Evolutionary conservation across 30 jellyfish, hydroid and myxozoan genomes (phyloP).

Genomic region (Hydra vulgaris): DNA sequence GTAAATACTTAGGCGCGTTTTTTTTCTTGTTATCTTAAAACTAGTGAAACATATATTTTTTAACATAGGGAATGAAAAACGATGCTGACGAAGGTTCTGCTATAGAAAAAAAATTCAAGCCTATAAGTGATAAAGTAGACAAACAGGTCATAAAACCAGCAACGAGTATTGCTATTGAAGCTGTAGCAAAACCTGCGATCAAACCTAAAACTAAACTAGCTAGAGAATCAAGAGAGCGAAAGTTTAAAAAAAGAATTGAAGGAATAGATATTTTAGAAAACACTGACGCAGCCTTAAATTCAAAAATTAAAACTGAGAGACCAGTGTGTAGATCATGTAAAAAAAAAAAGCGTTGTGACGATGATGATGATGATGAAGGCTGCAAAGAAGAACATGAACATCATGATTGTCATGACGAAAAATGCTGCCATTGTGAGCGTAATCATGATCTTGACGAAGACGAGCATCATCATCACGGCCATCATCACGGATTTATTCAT

Average conservation of each 20-base stretch:
- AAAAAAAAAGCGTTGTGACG: background rate
- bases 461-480: slow-evolving; percentile 38
- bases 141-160: too few species aligned
- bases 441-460: slow-evolving; percentile 71
- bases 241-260: background rate
- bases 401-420: slow-evolving; percentile 45
- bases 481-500: slow-evolving; percentile 34
- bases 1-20: background rate
- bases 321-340: background rate
- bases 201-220: too few species aligned
- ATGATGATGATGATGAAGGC: slow-evolving; percentile 17
- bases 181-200: too few species aligned
- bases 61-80: background rate
- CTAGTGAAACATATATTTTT: too few species aligned
- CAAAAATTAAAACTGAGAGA: background rate
- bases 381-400: slow-evolving; percentile 33
- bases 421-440: slow-evolving; percentile 34
- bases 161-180: too few species aligned
- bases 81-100: background rate
- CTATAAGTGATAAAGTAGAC: too few species aligned
- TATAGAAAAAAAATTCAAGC: too few species aligned
- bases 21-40: background rate
- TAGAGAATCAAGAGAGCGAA: background rate
- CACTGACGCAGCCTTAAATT: background rate
- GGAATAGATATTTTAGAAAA: background rate